Base-by-base conservation (phyloP, 2,888 invertebrate species). In the Noctua pronuba region DNA sequence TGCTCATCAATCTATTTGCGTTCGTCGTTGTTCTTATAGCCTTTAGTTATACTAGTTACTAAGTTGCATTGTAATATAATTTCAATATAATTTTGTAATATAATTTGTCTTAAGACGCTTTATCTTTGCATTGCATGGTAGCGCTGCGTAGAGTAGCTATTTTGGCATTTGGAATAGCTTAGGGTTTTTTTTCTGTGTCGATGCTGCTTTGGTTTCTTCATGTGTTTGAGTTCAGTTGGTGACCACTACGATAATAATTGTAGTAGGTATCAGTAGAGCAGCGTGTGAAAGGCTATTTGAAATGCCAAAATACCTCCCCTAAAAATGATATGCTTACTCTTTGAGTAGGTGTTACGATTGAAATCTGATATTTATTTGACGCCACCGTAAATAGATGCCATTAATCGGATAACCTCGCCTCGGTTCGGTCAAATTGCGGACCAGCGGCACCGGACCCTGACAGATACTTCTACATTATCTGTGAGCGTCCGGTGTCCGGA, bases 1-100 rank as follows among this genome's bases (percentile, higher is more conserved):
- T 52, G 35, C 31, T 55, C 64, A 72, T 75, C 28, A 60, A 31
- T 71, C 13, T 79, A 60, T 69, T 79, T 79, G 58, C 38, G 58
- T 49, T 67, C 24, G 21, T 28, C 41, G 31, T 38, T 62, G 35
- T 35, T 64, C 24, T 16, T 74, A 62, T 35, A 8, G 28, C 46
- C 11, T 52, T 24, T 65, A 49, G 18, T 81, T 28, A 16, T 24
- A n/a, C 66, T 49, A 18, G 16, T 68, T 24, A 65, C 38, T 69
- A 16, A 65, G 35, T 67, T 64, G 52, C 18, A 38, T 28, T 71
- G 41, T 62, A 62, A 49, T 58, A 18, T n/a, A n/a, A n/a, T n/a
- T n/a, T n/a, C n/a, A n/a, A n/a, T 70, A 18, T n/a, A 11, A 16
- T n/a, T 1, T 18, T 35, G 73, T 49, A 13, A 31, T 58, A 21